These are phyloP conservation scores for Vollenhovia emeryi DNA, from an alignment of 1,140 invertebrate species.

Conservation along the genomic window DNA sequence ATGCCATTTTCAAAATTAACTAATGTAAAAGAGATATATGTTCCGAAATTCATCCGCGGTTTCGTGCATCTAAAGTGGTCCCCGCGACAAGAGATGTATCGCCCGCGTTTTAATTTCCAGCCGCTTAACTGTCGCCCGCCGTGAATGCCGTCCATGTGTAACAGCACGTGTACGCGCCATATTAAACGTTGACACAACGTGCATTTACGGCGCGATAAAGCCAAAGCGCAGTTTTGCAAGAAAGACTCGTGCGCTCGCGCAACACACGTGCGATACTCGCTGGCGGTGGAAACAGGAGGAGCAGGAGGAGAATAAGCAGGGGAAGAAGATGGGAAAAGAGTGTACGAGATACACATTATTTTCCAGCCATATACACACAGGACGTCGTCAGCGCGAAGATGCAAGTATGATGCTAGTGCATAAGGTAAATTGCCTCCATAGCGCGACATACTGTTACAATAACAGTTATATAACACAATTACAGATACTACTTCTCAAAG, in stretches of 20 bases:
- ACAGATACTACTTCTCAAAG: not conserved
- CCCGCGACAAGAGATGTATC: not conserved
- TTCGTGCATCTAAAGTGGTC: not conserved
- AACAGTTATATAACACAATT: not conserved
- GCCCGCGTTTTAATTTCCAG: conserved; percentile 32
- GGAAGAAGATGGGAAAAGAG: not conserved
- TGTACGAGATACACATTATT: conserved; percentile 26
- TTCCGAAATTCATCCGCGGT: not conserved
- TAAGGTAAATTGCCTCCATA: not conserved
- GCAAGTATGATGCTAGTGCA: not conserved
- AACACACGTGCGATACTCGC: not conserved
- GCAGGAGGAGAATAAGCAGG: not conserved
- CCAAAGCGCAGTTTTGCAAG: conserved; percentile 39
- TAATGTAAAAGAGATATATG: not conserved
- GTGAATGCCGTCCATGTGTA: not conserved
- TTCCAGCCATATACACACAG: conserved; percentile 1
- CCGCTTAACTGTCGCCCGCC: not conserved
- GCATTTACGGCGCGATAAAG: conserved; percentile 30
- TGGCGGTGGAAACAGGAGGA: not conserved
- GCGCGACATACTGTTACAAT: not conserved
- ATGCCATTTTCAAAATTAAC: not conserved
- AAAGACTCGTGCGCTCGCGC: conserved; percentile 21
- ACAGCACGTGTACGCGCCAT: not conserved
- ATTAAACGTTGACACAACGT: conserved; percentile 42
- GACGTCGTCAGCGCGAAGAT: not conserved